Base-by-base conservation (phyloP, 1,140 invertebrate species). In the Pantala flavescens region DNA sequence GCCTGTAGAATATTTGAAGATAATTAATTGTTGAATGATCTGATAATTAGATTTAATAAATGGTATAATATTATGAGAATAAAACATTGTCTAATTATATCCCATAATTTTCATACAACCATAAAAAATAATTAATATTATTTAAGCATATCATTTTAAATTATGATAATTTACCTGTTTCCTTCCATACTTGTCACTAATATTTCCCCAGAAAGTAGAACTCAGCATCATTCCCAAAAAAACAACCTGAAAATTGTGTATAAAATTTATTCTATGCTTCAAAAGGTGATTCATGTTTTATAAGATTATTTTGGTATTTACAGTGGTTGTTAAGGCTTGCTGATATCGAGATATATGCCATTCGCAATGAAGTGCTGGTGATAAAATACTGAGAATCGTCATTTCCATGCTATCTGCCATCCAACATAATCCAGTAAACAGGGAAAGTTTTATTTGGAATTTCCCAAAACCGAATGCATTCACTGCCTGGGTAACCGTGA, bases 341-440 rank as follows among this genome's bases (percentile, higher is more conserved):
- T 90, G 86, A 82, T 88, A 94, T 84, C 91, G 88, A 77, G 90
- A 88, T 77, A 98, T 92, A 79, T 92, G 89, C 96, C 96, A 98
- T 82, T 94, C 91, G 83, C 96, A 98, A 81, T 95, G 93, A 23
- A 98, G 83, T 0, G 95, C 93, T 71, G 96, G 95, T 71, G 93
- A 94, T 19, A 98, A 82, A 77, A 98, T 97, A 78, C 93, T 94
- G 10, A 98, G 84, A 80, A 98, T 96, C 81, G 96, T 98, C 92
- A 98, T 98, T 86, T 98, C 96, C 96, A 98, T 98, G 63, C 94
- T 96, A 83, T 98, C 96, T 36, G 96, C 93, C 95, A 97, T 98
- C 95, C 96, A 94, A 80, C 93, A 95, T 7, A 95, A 83, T 0
- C 93, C 93, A 43, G 93, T 94, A 79, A 93, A 91, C 21, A 95